These are phyloP conservation scores for Melanaphis sacchari DNA, from an alignment of 1,140 invertebrate genomes.

Conservation along the genomic window DNA sequence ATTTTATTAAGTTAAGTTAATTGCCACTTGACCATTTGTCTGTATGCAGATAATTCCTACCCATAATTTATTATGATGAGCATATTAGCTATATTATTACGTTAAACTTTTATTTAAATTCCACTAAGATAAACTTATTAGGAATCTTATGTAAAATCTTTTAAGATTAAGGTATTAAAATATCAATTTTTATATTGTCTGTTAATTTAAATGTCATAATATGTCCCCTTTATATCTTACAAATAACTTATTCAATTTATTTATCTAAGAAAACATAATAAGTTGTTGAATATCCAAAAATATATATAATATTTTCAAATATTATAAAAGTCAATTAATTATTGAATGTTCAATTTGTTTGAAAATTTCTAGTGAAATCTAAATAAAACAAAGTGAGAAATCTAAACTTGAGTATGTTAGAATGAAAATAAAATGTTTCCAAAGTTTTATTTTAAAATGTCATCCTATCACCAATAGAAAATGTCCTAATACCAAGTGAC, in stretches of 20 bases:
- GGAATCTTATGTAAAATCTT: not conserved
- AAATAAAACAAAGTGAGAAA: not conserved
- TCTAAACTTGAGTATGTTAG: too few species aligned
- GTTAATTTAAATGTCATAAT: not conserved
- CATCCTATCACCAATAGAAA: too few species aligned
- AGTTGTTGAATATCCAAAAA: not conserved
- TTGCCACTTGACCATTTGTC: not conserved
- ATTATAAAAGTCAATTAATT: too few species aligned
- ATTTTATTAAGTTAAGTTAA: not conserved
- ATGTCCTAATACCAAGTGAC: not conserved
- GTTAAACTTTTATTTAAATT: not conserved
- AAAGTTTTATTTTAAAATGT: not conserved
- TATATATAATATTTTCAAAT: not conserved
- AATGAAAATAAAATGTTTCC: too few species aligned
- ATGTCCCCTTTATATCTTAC: not conserved
- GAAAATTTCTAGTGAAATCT: not conserved
- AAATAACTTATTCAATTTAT: not conserved
- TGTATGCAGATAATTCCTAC: not conserved
- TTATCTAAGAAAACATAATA: not conserved
- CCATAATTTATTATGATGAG: not conserved
- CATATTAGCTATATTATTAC: not conserved
- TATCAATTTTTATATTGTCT: not conserved
- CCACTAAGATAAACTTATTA: not conserved
- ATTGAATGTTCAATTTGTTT: not conserved
- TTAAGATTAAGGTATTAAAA: not conserved